Base-by-base conservation (phyloP, 1,140 invertebrate species). In the Caenorhabditis brenneri region DNA sequence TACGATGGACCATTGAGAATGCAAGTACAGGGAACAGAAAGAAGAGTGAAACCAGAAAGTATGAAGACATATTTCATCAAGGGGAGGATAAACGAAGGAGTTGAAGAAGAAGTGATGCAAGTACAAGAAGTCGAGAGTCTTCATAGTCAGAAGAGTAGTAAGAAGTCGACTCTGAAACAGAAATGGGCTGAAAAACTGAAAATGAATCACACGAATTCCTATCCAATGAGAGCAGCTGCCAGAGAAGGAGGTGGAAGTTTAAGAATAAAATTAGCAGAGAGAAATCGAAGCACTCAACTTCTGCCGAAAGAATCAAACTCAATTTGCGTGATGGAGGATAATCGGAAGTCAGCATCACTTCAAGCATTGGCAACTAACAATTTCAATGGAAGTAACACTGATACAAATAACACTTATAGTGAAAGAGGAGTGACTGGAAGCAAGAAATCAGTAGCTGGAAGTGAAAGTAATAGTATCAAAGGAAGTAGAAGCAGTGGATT, bases 61-160 rank as follows among this genome's bases (percentile, higher is more conserved):
- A 93, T 95, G 89, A 94, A 94, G 91, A 95, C 95, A 1, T 95
- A 93, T 91, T 95, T 95, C 90, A 95, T 95, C 82, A 90, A 93
- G 53, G 93, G 93, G 1, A 86, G 92, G 86, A 92, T 92, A 88
- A 84, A 91, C 86, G 88, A 90, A 80, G 87, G 84, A 48, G 48
- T 79, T 2, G 58, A 81, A 48, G 58, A 74, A 42, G 53, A 51
- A 49, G 22, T 42, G 48, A 82, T 39, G 16, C 80, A 51, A 29
- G 86, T 69, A 65, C 74, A 82, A n/a, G 82, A 83, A 69, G 81
- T 74, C n/a, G 81, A 79, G 29, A 79, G 74, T 29, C 65, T 48
- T 42, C 48, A 74, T 12, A 79, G 46, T 33, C 65, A 69, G 31
- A 65, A 49, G 19, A 55, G 48, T 42, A 42, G 31, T 16, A 79